Conservation (phyloP, 2,797 vertebrate genomes). For the Silurus lanzhouensis region DNA sequence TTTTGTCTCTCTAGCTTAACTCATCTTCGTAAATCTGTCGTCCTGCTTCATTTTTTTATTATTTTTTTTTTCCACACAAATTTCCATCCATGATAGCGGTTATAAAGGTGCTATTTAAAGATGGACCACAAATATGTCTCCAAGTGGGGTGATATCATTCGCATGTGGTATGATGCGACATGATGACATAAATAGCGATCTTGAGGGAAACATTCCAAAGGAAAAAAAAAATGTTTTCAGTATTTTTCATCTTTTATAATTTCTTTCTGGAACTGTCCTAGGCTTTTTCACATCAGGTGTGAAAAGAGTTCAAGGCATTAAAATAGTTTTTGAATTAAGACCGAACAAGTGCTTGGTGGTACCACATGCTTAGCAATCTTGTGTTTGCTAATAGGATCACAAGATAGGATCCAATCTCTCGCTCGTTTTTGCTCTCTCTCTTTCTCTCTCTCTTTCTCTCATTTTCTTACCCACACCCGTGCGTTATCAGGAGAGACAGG, state of each 20-base stretch:
- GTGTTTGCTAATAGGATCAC: constrained; percentile 46
- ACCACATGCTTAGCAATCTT: constrained; percentile 32
- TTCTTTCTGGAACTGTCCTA: background rate
- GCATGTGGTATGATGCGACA: constrained; percentile 32
- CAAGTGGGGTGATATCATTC: constrained; percentile 43
- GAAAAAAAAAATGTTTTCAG: constrained; percentile 5
- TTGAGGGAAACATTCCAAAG: constrained; percentile 6
- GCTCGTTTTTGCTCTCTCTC: constrained; percentile 19
- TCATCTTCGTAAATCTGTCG: constrained; percentile 53
- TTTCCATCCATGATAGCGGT: constrained; percentile 38
- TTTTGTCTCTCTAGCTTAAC: constrained; percentile 42
- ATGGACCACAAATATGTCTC: constrained; percentile 36
- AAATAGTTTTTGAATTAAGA: constrained; percentile 13
- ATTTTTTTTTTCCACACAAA: background rate
- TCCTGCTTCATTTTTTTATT: constrained; percentile 16
- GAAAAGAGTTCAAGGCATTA: constrained; percentile 26
- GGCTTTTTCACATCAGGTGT: constrained; percentile 21
- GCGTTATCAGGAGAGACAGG: constrained; percentile 36
- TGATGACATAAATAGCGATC: constrained; percentile 33
- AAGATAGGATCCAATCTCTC: constrained; percentile 44
- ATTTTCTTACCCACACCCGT: constrained; percentile 11
- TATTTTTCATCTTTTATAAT: background rate
- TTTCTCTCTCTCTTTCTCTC: constrained; percentile 27
- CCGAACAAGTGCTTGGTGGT: constrained; percentile 32
- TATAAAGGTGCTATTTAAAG: constrained; percentile 47